Base-by-base conservation (phyloP, 2,888 invertebrate species). In the Epirrhoe alternata region DNA sequence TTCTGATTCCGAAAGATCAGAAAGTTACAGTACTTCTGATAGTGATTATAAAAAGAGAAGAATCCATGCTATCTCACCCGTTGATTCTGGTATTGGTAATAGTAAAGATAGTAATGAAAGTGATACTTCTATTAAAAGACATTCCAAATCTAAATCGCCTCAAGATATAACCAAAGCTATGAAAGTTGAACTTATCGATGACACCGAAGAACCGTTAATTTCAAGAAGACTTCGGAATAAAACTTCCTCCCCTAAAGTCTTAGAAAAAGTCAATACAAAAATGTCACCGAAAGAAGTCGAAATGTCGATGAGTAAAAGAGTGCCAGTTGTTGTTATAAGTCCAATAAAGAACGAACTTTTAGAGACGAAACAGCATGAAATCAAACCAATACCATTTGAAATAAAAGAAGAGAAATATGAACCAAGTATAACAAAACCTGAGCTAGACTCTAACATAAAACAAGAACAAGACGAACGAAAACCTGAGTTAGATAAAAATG, bases 1-100 rank as follows among this genome's bases (percentile, higher is more conserved):
- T 16, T 89, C 88, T 64, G 83, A 61, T 17, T 57, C 31, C 0
- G 49, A 51, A 42, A 53, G 31, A 8, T 16, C 63, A 17, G 56
- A 60, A 35, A 62, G 33, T 17, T 38, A 53, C 14, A 50, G 17
- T 17, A 38, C 47, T 12, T 66, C 51, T 16, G 33, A 45, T 12
- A 45, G 38, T 4, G 60, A 49, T 10, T 60, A 67, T 17, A 56
- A 50, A 62, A 42, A 51, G 14, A 61, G 58, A 45, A 42, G 49
- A 51, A 56, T 58, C 24, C 17, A 3, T 86, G 66, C 72, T 82
- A 58, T 89, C 33, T 68, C 68, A 45, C 64, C 68, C 16, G 57
- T 64, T 14, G 64, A 68, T 45, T 64, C 68, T 6, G 61, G 68
- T 51, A 61, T 68, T 14, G 64, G 57, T 30, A 68, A 64, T 38